A percentile compares a stretch with the other conserved stretches of the same genome.
Conservation (phyloP, 1,140 invertebrate species). For the Plodia interpunctella region DNA sequence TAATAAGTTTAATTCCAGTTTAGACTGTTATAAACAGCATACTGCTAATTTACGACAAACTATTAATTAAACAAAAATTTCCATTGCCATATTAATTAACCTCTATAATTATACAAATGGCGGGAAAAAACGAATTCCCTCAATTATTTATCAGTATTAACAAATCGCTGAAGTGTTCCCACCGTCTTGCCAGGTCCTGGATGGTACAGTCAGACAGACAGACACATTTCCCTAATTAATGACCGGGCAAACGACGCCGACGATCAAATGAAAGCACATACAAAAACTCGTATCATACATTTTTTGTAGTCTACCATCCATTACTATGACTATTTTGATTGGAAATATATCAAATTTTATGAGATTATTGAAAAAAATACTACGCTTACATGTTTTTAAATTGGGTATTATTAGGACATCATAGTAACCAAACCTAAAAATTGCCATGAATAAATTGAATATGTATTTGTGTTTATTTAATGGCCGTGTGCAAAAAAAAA, state of each 20-base stretch:
- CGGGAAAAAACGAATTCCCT: neutral
- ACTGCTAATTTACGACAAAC: too few species aligned
- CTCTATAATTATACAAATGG: neutral
- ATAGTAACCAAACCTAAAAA: too few species aligned
- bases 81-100: too few species aligned
- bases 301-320: slow-evolving; percentile 21
- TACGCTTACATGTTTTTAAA: too few species aligned
- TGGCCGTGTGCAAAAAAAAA: too few species aligned
- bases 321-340: neutral
- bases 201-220: slow-evolving; percentile 15
- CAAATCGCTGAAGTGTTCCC: neutral
- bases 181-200: neutral
- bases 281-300: slow-evolving; percentile 31
- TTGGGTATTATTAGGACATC: too few species aligned
- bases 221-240: slow-evolving; percentile 50
- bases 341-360: neutral
- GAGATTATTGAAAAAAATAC: too few species aligned
- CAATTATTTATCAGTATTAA: neutral
- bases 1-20: too few species aligned
- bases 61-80: too few species aligned
- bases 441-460: too few species aligned
- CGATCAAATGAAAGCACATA: slow-evolving; percentile 30
- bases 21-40: too few species aligned
- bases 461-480: too few species aligned
- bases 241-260: slow-evolving; percentile 33